These are phyloP conservation scores for Teleiodes luculella DNA, from an alignment of 2,888 invertebrate species.

Conservation along the genomic window DNA sequence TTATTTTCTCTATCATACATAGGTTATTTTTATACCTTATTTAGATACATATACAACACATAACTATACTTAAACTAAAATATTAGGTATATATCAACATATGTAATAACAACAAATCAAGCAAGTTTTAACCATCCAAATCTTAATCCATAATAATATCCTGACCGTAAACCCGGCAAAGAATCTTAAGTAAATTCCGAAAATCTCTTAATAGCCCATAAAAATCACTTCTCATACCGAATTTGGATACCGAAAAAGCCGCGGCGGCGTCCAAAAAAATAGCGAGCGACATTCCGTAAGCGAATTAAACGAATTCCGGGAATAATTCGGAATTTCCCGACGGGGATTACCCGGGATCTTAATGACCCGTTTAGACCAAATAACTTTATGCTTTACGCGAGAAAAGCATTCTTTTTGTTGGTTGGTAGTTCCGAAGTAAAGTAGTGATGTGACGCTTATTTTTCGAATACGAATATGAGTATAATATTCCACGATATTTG, in stretches of 20 bases:
- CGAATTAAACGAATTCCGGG: constrained; percentile 12
- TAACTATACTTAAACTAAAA: no score
- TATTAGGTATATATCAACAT: no score
- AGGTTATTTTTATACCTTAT: no score
- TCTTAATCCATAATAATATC: no score
- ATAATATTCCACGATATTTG: no score
- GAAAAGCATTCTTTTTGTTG: neutral
- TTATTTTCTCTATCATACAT: no score
- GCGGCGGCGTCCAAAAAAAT: constrained; percentile 3
- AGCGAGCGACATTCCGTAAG: constrained; percentile 11
- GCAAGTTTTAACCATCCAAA: no score
- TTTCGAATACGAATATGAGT: no score
- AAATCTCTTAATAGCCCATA: neutral
- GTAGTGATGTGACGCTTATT: neutral
- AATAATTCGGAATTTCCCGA: neutral
- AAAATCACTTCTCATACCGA: neutral
- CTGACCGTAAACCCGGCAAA: no score
- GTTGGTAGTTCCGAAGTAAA: neutral
- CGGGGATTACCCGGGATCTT: constrained; percentile 20
- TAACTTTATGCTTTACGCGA: constrained; percentile 25
- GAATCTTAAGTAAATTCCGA: neutral
- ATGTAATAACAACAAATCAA: no score
- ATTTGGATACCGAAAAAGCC: neutral
- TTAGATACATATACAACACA: no score
- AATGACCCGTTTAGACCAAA: constrained; percentile 34